Evolutionary conservation across 2,113 vertebrate genomes (phyloP).

Genomic region (Istiophorus platypterus): DNA sequence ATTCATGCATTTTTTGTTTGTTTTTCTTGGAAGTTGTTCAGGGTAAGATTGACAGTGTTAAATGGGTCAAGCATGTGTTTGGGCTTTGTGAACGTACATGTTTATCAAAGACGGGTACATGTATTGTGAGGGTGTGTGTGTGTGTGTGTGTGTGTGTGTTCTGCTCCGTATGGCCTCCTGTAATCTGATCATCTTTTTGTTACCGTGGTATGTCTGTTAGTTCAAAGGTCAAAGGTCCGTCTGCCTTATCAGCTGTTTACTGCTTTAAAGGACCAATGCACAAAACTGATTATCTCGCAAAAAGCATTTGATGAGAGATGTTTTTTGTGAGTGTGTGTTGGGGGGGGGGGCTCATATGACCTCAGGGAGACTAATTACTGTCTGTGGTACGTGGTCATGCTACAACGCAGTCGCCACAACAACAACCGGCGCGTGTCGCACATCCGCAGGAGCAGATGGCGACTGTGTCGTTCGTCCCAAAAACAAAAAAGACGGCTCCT

Average conservation of each 20-base stretch:
- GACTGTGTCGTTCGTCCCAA: slow-evolving; percentile 12
- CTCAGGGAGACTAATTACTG: neutral
- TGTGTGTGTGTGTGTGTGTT: too few relatives aligned
- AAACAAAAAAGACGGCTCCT: neutral
- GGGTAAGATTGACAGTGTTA: too few relatives aligned
- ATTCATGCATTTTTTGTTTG: too few relatives aligned
- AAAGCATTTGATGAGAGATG: neutral
- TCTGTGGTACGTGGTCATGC: neutral
- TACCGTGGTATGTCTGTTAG: neutral
- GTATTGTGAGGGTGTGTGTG: too few relatives aligned
- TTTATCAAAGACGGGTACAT: too few relatives aligned
- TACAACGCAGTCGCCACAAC: neutral
- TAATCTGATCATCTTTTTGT: neutral
- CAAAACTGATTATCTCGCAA: neutral
- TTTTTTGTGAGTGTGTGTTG: too few relatives aligned
- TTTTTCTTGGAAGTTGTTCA: too few relatives aligned
- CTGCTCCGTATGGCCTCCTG: neutral
- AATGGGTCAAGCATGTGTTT: too few relatives aligned
- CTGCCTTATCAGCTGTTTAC: neutral
- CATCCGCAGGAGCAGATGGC: slow-evolving; percentile 28
- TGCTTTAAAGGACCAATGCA: neutral
- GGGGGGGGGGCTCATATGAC: too few relatives aligned
- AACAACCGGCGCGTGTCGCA: neutral
- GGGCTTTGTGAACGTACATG: too few relatives aligned
- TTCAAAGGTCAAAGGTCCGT: neutral